Evolutionary conservation across 2,888 invertebrate genomes (phyloP).

Genomic region (Aspidiotus destructor): DNA sequence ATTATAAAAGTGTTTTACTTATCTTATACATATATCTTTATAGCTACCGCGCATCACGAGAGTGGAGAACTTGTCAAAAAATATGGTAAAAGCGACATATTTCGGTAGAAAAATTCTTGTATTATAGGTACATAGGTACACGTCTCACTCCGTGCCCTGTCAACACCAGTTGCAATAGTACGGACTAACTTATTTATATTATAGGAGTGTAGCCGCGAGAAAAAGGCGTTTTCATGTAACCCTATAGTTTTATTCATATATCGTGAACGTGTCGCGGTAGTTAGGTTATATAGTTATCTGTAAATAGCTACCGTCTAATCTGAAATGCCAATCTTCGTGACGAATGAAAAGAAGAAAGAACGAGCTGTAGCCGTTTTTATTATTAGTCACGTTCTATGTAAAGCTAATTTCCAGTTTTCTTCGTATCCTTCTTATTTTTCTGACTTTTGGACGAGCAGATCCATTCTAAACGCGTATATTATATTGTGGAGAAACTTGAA

Average conservation of each 20-base stretch:
- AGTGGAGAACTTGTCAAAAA: neutral
- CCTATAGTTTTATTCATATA: neutral
- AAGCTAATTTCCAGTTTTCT: too few species aligned
- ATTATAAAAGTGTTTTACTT: conserved; percentile 4
- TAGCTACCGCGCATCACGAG: neutral
- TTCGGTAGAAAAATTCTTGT: neutral
- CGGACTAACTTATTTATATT: neutral
- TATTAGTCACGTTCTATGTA: too few species aligned
- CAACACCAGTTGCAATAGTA: conserved; percentile 2
- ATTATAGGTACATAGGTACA: neutral
- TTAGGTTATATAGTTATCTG: too few species aligned
- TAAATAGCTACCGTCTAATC: too few species aligned
- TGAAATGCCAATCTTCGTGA: too few species aligned
- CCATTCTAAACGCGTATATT: too few species aligned
- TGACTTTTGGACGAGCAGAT: too few species aligned
- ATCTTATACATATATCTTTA: neutral
- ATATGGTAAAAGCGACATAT: conserved; percentile 4
- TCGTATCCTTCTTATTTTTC: too few species aligned
- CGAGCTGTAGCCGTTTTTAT: too few species aligned
- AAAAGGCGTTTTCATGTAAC: neutral
- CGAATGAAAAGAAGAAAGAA: too few species aligned
- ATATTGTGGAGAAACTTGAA: too few species aligned
- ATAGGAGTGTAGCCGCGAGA: neutral
- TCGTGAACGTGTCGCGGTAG: neutral
- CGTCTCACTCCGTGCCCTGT: neutral